phyloP scores from a whole-genome alignment of 2,797 vertebrate genomes.

The Ambastaia sidthimunki region DNA sequence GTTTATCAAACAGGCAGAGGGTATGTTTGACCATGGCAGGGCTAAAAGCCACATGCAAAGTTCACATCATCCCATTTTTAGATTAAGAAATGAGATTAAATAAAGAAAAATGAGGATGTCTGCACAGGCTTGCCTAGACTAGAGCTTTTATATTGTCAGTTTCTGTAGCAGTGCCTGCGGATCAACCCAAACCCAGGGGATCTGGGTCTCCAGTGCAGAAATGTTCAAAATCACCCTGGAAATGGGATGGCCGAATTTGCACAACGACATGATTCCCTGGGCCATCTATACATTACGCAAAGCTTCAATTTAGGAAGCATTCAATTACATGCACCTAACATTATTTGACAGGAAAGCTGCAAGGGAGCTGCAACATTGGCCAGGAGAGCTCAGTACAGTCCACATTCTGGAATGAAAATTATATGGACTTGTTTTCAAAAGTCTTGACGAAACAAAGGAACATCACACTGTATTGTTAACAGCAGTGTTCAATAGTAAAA shows the following conservation, averaged over 20 bases:
- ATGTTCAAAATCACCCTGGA: slow-evolving; percentile 41
- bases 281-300: slow-evolving; percentile 46
- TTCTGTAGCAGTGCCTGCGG: neutral
- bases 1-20: slow-evolving; percentile 14
- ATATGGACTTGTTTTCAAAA: no score
- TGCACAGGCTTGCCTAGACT: neutral
- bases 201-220: slow-evolving; percentile 20
- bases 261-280: slow-evolving; percentile 43
- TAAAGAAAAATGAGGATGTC: neutral
- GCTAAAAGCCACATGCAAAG: neutral
- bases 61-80: neutral
- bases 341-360: neutral
- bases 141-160: slow-evolving; percentile 6
- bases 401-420: no score
- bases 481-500: no score
- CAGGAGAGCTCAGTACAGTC: no score
- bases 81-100: neutral
- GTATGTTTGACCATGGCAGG: neutral
- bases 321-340: slow-evolving; percentile 33
- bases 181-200: slow-evolving; percentile 51
- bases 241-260: slow-evolving; percentile 50
- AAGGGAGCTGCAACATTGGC: no score
- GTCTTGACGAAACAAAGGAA: no score
- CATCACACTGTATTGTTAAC: no score
- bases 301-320: slow-evolving; percentile 47